Evolutionary conservation across 1,140 invertebrate genomes (phyloP).

Genomic region (Triops cancriformis): DNA sequence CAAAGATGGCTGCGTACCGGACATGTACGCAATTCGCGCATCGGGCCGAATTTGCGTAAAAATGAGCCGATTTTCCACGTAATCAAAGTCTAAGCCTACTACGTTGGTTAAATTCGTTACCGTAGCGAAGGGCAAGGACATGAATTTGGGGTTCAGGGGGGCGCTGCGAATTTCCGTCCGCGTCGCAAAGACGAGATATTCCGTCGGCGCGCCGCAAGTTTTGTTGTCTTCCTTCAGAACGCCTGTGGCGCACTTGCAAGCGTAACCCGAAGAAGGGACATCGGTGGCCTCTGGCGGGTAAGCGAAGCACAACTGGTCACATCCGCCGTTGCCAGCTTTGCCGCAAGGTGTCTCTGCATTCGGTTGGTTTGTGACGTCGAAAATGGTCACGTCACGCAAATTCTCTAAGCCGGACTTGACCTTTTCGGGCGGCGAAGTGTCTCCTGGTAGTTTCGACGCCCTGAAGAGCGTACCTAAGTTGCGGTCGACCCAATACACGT

Average conservation of each 20-base stretch:
- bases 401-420: conserved; percentile 73
- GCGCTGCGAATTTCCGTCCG: conserved; percentile 81
- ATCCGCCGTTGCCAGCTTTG: conserved; percentile 63
- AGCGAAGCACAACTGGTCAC: conserved; percentile 92
- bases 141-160: conserved; percentile 68
- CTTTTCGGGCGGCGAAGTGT: conserved; percentile 51
- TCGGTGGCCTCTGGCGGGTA: conserved; percentile 50
- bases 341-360: conserved; percentile 64
- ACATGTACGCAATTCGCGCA: conserved; percentile 73
- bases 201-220: conserved; percentile 67
- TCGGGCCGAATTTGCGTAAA: conserved; percentile 88
- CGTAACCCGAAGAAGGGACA: conserved; percentile 47
- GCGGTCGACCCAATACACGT: conserved; percentile 93
- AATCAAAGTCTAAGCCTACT: conserved; percentile 93
- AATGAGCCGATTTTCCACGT: conserved; percentile 71
- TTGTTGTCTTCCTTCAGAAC: conserved; percentile 52
- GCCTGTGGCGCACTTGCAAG: conserved; percentile 87
- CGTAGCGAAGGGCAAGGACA: conserved; percentile 66
- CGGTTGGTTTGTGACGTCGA: conserved; percentile 78
- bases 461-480: conserved; percentile 80
- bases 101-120: conserved; percentile 85
- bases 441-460: conserved; percentile 60
- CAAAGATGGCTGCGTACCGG: conserved; percentile 53
- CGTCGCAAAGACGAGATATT: conserved; percentile 85
- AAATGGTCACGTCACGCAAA: conserved; percentile 81